These are phyloP conservation scores for Mythimna vitellina DNA, from an alignment of 2,888 invertebrate species.

Conservation along the genomic window DNA sequence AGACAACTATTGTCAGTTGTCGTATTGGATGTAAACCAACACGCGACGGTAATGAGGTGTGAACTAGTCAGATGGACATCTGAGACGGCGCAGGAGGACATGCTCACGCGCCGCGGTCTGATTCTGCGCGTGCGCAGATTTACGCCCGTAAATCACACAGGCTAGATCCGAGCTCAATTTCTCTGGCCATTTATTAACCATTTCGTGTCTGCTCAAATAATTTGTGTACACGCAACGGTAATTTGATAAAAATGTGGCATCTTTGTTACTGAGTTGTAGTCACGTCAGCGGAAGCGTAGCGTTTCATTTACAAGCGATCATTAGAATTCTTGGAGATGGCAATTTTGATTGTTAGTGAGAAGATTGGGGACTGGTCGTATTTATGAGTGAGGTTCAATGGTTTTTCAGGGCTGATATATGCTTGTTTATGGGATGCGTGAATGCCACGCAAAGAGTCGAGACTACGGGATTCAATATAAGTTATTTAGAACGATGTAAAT, in stretches of 20 bases:
- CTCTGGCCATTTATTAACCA: conserved; percentile 57
- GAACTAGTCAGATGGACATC: conserved; percentile 61
- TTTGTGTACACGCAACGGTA: conserved; percentile 61
- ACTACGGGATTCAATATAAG: neutral
- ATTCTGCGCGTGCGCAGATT: conserved; percentile 57
- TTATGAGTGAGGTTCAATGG: neutral
- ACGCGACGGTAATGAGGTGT: conserved; percentile 54
- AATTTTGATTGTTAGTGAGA: conserved; percentile 19
- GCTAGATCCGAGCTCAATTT: conserved; percentile 60
- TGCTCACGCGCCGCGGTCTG: conserved; percentile 63
- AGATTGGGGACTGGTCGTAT: no score
- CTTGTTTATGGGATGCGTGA: neutral
- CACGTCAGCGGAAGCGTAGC: conserved; percentile 56
- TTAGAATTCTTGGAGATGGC: conserved; percentile 30
- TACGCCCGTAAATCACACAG: conserved; percentile 55
- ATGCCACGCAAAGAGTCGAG: neutral
- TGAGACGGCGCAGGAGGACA: conserved; percentile 58
- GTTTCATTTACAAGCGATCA: conserved; percentile 31
- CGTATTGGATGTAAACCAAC: conserved; percentile 23
- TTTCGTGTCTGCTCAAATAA: conserved; percentile 57
- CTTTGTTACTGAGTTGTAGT: conserved; percentile 47
- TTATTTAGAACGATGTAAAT: neutral
- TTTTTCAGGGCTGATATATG: neutral
- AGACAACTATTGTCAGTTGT: conserved; percentile 40
- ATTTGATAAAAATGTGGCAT: conserved; percentile 55